Percentiles rank a stretch among this genome's conserved stretches.
Conservation (phyloP, 2,888 invertebrate species). For the Microdon myrmicae region DNA sequence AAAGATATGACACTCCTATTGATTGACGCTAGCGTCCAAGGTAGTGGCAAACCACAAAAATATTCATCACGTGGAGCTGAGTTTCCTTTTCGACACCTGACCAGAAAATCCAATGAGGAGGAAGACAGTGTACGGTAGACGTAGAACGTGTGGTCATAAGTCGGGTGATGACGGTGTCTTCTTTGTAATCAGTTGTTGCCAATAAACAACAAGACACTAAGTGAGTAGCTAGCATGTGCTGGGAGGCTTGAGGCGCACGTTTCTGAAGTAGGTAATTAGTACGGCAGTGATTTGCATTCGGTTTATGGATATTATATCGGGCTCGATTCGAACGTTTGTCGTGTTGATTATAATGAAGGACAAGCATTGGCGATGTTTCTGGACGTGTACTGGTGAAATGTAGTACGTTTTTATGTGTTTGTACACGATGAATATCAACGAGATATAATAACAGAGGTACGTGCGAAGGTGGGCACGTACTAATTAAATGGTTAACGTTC, state of each 20-base stretch:
- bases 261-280: constrained; percentile 19
- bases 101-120: constrained; percentile 38
- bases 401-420: constrained; percentile 15
- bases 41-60: constrained; percentile 34
- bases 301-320: constrained; percentile 6
- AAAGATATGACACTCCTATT: constrained; percentile 10
- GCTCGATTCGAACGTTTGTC: constrained; percentile 14
- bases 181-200: constrained; percentile 7
- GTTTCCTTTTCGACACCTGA: constrained; percentile 40
- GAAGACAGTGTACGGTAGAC: constrained; percentile 2
- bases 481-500: too few relatives aligned
- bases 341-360: constrained; percentile 34
- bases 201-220: constrained; percentile 13
- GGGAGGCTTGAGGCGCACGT: constrained; percentile 23
- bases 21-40: constrained; percentile 13
- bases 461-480: too few relatives aligned
- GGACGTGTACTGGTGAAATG: constrained; percentile 35
- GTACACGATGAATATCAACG: constrained; percentile 30
- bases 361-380: constrained; percentile 23
- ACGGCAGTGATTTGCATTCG: constrained; percentile 21
- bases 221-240: constrained; percentile 10
- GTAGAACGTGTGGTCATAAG: constrained; percentile 1
- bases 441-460: too few relatives aligned
- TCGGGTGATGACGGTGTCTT: constrained; percentile 2
- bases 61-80: constrained; percentile 33